These are phyloP conservation scores for Pseudochaenichthys georgianus DNA, from an alignment of 2,797 vertebrate species.

Conservation along the genomic window DNA sequence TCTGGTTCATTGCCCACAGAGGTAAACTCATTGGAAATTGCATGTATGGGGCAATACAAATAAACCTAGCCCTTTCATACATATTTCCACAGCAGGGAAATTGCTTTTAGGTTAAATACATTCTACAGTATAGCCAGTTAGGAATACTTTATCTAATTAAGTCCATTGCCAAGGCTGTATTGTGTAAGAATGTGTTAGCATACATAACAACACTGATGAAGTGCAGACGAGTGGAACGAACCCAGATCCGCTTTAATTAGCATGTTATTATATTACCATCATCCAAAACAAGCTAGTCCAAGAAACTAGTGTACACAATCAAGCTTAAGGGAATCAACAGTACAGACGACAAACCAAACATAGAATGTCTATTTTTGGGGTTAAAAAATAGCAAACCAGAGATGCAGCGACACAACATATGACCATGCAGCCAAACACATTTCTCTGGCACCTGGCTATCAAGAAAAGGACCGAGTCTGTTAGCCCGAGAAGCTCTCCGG, in stretches of 20 bases:
- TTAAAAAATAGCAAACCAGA: conserved; percentile 16
- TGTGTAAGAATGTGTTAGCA: conserved; percentile 37
- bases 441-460: conserved; percentile 31
- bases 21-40: conserved; percentile 35
- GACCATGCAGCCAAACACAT: conserved; percentile 11
- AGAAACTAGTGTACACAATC: background rate
- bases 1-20: conserved; percentile 26
- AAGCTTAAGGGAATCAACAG: background rate
- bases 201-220: conserved; percentile 24
- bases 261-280: conserved; percentile 19
- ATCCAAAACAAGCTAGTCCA: background rate
- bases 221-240: conserved; percentile 23
- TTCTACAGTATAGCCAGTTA: conserved; percentile 47
- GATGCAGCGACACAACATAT: background rate
- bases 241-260: conserved; percentile 30
- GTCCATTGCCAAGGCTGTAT: conserved; percentile 20
- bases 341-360: background rate
- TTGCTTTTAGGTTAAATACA: conserved; percentile 48
- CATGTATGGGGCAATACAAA: conserved; percentile 37
- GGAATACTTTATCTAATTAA: conserved; percentile 44
- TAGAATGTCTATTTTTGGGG: background rate
- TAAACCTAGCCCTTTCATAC: conserved; percentile 45
- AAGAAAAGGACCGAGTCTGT: conserved; percentile 35
- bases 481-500: background rate
- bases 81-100: conserved; percentile 42